These are phyloP conservation scores for Papilio elwesi DNA, from an alignment of 2,888 invertebrate genomes.

Conservation along the genomic window DNA sequence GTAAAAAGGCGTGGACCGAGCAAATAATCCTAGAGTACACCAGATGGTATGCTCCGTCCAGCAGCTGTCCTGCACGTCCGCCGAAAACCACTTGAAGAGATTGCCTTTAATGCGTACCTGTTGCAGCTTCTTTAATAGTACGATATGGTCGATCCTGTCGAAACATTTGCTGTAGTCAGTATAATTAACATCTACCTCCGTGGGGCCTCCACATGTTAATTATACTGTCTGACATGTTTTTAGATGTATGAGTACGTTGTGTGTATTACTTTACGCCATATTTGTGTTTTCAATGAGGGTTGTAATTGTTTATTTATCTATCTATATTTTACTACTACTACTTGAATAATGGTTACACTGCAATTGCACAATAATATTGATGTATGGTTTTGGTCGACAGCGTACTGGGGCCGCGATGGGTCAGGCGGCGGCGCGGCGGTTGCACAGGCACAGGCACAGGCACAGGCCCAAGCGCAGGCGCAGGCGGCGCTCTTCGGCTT, in stretches of 20 bases:
- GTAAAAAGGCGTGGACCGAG: constrained; percentile 21
- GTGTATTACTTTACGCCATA: no score
- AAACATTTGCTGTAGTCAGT: constrained; percentile 30
- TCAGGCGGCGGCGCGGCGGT: constrained; percentile 70
- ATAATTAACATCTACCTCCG: constrained; percentile 35
- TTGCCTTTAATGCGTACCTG: constrained; percentile 20
- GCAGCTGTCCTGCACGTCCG: constrained; percentile 27
- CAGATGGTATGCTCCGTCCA: constrained; percentile 20
- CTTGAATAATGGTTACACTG: no score
- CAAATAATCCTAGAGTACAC: constrained; percentile 34
- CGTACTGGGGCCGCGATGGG: constrained; percentile 91
- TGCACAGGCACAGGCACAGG: constrained; percentile 72
- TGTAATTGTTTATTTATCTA: no score
- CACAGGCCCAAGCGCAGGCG: constrained; percentile 81
- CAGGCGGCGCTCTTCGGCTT: constrained; percentile 78
- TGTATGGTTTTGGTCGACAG: constrained; percentile 73
- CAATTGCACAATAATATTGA: no score
- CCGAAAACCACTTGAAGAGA: constrained; percentile 30
- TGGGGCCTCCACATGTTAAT: no score
- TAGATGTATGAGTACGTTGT: constrained; percentile 13
- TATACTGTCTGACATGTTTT: constrained; percentile 20
- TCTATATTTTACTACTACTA: no score
- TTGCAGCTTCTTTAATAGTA: constrained; percentile 10
- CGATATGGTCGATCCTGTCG: constrained; percentile 9
- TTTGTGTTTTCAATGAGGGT: no score